Percentiles rank a stretch among this genome's conserved stretches.
These are phyloP conservation scores for Chloroclystis v-ata DNA, from an alignment of 2,888 invertebrate genomes.

Conservation along the genomic window DNA sequence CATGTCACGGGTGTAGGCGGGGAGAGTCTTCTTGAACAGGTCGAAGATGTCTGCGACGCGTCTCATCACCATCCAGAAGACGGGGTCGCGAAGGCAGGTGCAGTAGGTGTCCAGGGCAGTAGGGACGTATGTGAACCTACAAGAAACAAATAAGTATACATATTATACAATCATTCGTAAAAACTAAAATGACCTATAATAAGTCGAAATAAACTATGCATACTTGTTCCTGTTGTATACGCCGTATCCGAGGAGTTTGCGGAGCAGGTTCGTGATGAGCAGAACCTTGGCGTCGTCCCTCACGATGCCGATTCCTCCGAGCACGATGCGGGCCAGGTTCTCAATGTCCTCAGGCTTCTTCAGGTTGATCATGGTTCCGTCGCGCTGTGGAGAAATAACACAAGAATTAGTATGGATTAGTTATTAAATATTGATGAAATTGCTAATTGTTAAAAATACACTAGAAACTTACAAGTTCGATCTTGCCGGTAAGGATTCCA, in stretches of 20 bases:
- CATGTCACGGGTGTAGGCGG: conserved; percentile 79
- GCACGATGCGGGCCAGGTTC: conserved; percentile 81
- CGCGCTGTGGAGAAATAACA: too few species aligned
- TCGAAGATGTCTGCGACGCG: conserved; percentile 76
- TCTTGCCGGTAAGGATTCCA: conserved; percentile 58
- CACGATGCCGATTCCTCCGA: conserved; percentile 77
- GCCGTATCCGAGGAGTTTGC: conserved; percentile 55
- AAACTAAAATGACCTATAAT: too few species aligned
- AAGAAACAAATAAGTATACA: conserved; percentile 17
- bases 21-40: conserved; percentile 79
- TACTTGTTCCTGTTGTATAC: conserved; percentile 64
- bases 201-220: conserved; percentile 26
- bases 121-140: conserved; percentile 72
- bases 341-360: conserved; percentile 82
- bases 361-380: conserved; percentile 79
- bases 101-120: conserved; percentile 80
- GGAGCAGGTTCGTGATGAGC: conserved; percentile 56
- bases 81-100: conserved; percentile 84
- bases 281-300: conserved; percentile 78
- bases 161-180: too few species aligned
- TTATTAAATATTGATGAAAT: too few species aligned
- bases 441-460: not conserved
- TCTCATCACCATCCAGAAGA: conserved; percentile 83
- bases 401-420: too few species aligned
- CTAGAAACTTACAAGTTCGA: conserved; percentile 50